These are phyloP conservation scores for Arion vulgaris DNA, from an alignment of 1,140 invertebrate genomes.

Conservation along the genomic window DNA sequence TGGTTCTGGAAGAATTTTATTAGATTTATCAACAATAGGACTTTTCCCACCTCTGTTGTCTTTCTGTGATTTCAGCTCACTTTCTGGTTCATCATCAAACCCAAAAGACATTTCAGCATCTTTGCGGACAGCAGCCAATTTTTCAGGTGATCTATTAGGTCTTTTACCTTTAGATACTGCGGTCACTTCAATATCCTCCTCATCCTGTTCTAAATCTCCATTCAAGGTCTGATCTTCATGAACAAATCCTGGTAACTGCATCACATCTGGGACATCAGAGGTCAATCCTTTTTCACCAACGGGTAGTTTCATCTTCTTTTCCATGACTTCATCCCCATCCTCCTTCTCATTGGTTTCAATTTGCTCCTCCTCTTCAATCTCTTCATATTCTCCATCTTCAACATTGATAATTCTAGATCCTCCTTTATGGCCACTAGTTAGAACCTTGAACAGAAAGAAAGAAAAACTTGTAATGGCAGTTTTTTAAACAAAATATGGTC, in stretches of 20 bases:
- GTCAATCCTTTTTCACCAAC: conserved; percentile 21
- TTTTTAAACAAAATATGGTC: neutral
- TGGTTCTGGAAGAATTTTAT: conserved; percentile 23
- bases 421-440: conserved; percentile 41
- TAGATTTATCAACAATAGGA: neutral
- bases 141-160: conserved; percentile 43
- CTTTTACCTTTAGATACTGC: conserved; percentile 33
- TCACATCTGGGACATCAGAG: conserved; percentile 38
- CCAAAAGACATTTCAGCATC: conserved; percentile 46
- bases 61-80: neutral
- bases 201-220: conserved; percentile 37
- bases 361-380: conserved; percentile 35
- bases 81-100: conserved; percentile 43
- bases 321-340: conserved; percentile 4
- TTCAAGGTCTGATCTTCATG: conserved; percentile 39
- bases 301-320: neutral
- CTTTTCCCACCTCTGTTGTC: conserved; percentile 5
- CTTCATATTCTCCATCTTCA: conserved; percentile 46
- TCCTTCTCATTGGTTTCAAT: conserved; percentile 19
- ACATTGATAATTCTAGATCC: conserved; percentile 48
- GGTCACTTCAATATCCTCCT: conserved; percentile 31
- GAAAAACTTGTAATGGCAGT: neutral
- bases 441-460: neutral
- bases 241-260: conserved; percentile 42
- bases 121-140: conserved; percentile 43